Conservation (phyloP, 1,140 invertebrate species). For the Cotesia chilonis region DNA sequence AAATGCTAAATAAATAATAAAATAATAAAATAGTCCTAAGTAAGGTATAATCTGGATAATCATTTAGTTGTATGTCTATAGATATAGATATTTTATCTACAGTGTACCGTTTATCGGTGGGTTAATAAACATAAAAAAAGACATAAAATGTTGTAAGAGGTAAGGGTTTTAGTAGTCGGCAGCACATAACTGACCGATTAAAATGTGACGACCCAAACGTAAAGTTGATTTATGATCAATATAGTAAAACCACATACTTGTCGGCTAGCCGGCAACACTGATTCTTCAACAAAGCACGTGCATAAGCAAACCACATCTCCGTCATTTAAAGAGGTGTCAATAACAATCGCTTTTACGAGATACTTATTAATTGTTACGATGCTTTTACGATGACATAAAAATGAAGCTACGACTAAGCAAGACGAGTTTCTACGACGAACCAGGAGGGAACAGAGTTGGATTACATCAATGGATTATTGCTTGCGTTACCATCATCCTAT, state of each 20-base stretch:
- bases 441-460: slow-evolving; percentile 47
- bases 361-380: slow-evolving; percentile 67
- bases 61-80: too few relatives aligned
- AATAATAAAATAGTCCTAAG: neutral
- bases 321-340: slow-evolving; percentile 67
- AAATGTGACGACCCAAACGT: slow-evolving; percentile 58
- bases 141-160: neutral
- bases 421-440: slow-evolving; percentile 49
- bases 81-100: neutral
- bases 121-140: slow-evolving; percentile 11
- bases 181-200: slow-evolving; percentile 61
- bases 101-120: neutral
- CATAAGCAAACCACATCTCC: slow-evolving; percentile 44
- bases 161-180: slow-evolving; percentile 24
- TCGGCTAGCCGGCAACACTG: slow-evolving; percentile 4
- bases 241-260: slow-evolving; percentile 47
- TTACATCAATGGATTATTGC: neutral
- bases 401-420: slow-evolving; percentile 59
- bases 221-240: slow-evolving; percentile 65
- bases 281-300: slow-evolving; percentile 17
- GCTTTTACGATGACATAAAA: slow-evolving; percentile 66
- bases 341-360: slow-evolving; percentile 67
- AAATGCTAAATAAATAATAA: neutral
- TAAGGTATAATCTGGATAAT: neutral
- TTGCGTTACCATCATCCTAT: neutral